Base-by-base conservation (phyloP, 1,140 invertebrate genomes). In the Agrypnia vestita region DNA sequence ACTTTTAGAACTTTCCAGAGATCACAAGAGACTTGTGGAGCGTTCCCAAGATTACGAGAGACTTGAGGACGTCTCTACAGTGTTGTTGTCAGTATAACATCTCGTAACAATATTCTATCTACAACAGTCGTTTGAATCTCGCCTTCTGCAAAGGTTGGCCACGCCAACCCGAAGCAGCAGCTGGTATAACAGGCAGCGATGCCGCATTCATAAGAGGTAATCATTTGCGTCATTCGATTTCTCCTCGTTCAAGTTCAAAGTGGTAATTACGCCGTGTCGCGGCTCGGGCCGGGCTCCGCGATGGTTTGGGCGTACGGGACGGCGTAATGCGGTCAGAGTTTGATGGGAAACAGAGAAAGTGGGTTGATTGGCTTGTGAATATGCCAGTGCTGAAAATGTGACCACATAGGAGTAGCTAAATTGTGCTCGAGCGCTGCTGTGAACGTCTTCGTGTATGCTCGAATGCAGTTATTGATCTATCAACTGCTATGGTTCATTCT, bases 291-390 rank as follows among this genome's bases (percentile, higher is more conserved):
- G 15, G 55, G 15, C 8, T 19, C 21, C 15, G 8, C 55, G 55
- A 15, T 10, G 3, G 55, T 59, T 21, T 21, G 15, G 55, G 55
- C 55, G 15, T 17, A 59, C 15, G 55, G 55, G 17, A 59, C 55
- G 17, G 17, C 10, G 55, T 59, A 71, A 71, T 49, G 67, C 67
- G 67, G 67, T 71, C 67, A 71, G 43, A 71, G 67, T n/a, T n/a
- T 9, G 44, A 71, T 46, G 46, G 67, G 67, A 71, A 69, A 71
- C 46, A n/a, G 67, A 71, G 67, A 71, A 71, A 71, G 67, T 71
- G 67, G 67, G 67, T 49, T 71, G 67, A 71, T 71, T 21, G 21
- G 21, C 35, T 25, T 59, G 55, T 59, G 55, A 59, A 19, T 59
- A 19, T 59, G 6, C 6, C n/a, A 59, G 55, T 21, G 55, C 4